Base-by-base conservation (phyloP, 2,797 vertebrate genomes). In the Gymnoscopelus microlampas region DNA sequence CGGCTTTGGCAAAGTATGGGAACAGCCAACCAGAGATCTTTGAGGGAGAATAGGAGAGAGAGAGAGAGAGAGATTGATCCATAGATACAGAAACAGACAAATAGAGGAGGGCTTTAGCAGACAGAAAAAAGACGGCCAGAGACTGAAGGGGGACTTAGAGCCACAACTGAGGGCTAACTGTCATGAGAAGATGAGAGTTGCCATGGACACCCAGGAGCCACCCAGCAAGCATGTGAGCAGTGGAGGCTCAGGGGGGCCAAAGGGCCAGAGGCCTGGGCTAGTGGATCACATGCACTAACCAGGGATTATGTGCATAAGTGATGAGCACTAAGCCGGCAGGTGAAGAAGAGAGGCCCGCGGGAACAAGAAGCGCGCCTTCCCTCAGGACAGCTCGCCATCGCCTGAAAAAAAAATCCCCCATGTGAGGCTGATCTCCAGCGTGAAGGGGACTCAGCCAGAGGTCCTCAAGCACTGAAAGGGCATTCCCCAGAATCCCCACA, bases 301-400 rank as follows among this genome's bases (percentile, higher is more conserved):
- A 87, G 90, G 95, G 95, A 97, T 97, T 96, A 96, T 91, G 88
- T 91, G 95, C 96, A 95, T 96, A 96, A 96, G 95, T 95, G 96
- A 97, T 96, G 96, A 96, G 92, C 87, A 60, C 84, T 93, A 94
- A 95, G 95, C 92, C 92, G 94, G 95, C 95, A 95, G 95, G 95
- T 96, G 95, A 92, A 89, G 90, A 80, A 89, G 88, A 79, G 86
- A 90, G 82, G 86, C 92, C 93, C 85, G 39, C 83, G 87, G 85
- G 88, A 90, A 91, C 88, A 78, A 92, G 88, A 65, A 89, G 60
- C 13, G 67, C 71, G 29, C 74, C 85, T 81, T 88, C 85, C 79
- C 77, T 84, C 77, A 85, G 89, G 89, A 90, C 83, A 81, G 81
- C 89, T 77, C 81, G 9, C 39, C 60, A 63, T 74, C 71, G 48